Percentiles rank a stretch among this genome's conserved stretches.
phyloP scores from a whole-genome alignment of 2,888 invertebrate genomes.

The Protophormia terraenovae region DNA sequence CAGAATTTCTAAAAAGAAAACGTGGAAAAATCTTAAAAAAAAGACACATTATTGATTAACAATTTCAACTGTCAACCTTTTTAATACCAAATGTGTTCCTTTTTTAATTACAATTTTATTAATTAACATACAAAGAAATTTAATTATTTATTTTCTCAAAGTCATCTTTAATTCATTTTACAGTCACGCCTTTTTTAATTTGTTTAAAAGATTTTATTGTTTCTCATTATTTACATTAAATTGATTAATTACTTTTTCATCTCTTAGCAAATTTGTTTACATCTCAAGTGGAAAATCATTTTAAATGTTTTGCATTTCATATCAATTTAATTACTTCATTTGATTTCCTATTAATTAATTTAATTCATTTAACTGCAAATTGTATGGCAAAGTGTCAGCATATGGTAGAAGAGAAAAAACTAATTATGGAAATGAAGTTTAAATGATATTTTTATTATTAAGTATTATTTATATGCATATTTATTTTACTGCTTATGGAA shows the following conservation, averaged over 20 bases:
- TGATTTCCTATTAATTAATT: constrained; percentile 24
- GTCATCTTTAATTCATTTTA: neutral
- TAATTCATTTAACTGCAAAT: constrained; percentile 8
- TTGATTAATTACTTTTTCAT: neutral
- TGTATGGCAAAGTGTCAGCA: neutral
- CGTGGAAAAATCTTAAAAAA: no score
- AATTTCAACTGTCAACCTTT: no score
- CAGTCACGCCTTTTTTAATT: neutral
- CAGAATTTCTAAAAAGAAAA: no score
- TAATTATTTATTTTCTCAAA: no score
- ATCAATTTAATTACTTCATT: constrained; percentile 19
- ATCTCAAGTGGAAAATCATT: neutral
- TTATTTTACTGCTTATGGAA: no score
- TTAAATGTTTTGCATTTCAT: neutral
- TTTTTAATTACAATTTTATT: no score
- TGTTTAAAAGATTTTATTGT: neutral
- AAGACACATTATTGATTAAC: no score
- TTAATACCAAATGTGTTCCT: no score
- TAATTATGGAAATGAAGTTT: neutral
- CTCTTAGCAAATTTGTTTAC: neutral
- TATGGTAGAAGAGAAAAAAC: neutral
- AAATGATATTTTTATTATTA: neutral
- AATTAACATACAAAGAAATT: no score
- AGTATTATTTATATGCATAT: no score
- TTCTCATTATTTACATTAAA: constrained; percentile 12